Evolutionary conservation across 2,797 vertebrate species (phyloP).

Genomic region (Pteronotus mesoamericanus): DNA sequence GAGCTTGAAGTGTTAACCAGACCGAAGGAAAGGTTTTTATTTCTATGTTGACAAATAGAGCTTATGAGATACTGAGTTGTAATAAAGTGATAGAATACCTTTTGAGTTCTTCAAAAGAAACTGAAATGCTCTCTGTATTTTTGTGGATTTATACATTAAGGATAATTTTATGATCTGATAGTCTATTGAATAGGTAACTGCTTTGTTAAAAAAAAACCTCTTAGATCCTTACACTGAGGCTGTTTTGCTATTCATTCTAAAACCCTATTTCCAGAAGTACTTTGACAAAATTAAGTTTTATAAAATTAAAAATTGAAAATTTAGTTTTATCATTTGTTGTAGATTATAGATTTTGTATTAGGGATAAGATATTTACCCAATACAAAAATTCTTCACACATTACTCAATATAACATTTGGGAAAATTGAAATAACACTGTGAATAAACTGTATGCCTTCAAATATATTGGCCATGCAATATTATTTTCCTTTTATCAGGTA

Average conservation of each 20-base stretch:
- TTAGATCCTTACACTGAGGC: not conserved
- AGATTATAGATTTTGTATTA: not conserved
- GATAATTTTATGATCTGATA: not conserved
- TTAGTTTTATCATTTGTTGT: not conserved
- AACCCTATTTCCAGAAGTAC: not conserved
- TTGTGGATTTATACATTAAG: not conserved
- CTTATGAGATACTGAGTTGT: not conserved
- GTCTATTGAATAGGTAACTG: not conserved
- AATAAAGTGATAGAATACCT: not conserved
- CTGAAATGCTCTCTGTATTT: not conserved
- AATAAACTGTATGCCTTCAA: not conserved
- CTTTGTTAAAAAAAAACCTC: not conserved
- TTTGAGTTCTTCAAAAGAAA: not conserved
- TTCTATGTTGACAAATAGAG: not conserved
- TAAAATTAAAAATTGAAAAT: not conserved
- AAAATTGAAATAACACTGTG: not conserved
- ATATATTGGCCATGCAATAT: not conserved
- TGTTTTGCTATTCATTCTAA: not conserved
- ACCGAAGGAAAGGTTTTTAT: not conserved
- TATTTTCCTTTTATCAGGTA: constrained; percentile 8
- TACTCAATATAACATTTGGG: not conserved
- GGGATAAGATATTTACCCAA: not conserved
- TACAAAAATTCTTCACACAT: not conserved
- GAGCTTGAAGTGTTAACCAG: not conserved
- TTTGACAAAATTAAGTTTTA: not conserved